Evolutionary conservation across 2,113 vertebrate species (phyloP), one percentile per base, ranked within the genome.

Genomic region (Castor canadensis): DNA sequence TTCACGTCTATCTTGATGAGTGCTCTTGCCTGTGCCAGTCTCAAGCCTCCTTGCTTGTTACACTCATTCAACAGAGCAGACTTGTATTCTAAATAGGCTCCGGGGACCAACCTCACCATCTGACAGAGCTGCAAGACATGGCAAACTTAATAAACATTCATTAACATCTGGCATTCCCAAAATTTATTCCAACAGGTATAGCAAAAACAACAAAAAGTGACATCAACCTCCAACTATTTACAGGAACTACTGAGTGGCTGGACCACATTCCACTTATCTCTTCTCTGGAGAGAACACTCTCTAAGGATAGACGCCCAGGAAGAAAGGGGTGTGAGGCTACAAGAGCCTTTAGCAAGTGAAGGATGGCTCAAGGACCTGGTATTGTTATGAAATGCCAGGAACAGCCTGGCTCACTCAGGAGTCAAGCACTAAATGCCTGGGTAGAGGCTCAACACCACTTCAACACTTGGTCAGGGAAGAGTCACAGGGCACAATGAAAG

Each of bases 1-100:
- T 99, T 99, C 97, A 99, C 99, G 2, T 99, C 99, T 93, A 99
- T 99, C 98, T 99, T 99, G 99, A 99, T 99, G 94, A 99, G 99
- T 0, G 99, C 98, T 92, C 99, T 98, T 19, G 99, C 99, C 97
- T 99, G 99, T 0, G 99, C 99, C 69, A 99, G 98, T 82, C 99
- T 98, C 97, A 99, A 98, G 91, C 99, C 99, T 30, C 99, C 99
- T 98, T 99, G 99, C 94, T 99, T 99, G 93, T 99, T 98, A 97
- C 99, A 99, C 97, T 99, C 99, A 0, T 99, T 99, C 95, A 99
- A 98, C 30, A 99, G 97, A 82, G 99, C 99, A 97, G 99, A 99
- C 98, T 99, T 99, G 96, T 99, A 99, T 96, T 99, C 99, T 98
- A 99, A 98, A 98, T 99, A 99, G 85, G 99, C 99, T 81, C 99